Evolutionary conservation across 2,113 vertebrate species (phyloP).

Genomic region (Odontophorus gujanensis): DNA sequence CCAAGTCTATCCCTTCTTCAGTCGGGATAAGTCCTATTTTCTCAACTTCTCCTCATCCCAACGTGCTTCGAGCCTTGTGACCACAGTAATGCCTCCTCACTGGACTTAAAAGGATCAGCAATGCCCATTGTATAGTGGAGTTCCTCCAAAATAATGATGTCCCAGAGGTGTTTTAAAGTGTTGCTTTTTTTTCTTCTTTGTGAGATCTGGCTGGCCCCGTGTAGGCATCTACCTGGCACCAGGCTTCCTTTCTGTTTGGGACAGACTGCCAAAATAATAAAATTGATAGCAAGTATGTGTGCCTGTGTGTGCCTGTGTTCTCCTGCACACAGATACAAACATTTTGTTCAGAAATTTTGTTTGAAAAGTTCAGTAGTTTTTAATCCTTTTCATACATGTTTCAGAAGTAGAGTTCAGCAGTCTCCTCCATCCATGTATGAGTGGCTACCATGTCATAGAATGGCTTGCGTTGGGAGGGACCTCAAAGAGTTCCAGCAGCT

Average conservation of each 20-base stretch:
- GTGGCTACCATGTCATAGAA: not conserved
- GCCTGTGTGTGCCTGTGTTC: not conserved
- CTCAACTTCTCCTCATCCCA: not conserved
- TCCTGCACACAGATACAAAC: not conserved
- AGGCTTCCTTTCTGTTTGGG: not conserved
- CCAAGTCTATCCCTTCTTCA: not conserved
- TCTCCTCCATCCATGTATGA: not conserved
- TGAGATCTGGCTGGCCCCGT: not conserved
- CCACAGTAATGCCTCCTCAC: not conserved
- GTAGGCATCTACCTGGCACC: not conserved
- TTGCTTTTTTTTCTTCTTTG: not conserved
- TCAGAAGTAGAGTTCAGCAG: not conserved
- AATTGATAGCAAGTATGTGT: not conserved
- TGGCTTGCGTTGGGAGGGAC: too few relatives aligned
- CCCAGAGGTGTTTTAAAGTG: not conserved
- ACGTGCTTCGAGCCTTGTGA: not conserved
- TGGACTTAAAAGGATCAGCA: not conserved
- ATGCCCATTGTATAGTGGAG: accelerated
- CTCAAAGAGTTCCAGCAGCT: too few relatives aligned
- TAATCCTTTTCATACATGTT: not conserved
- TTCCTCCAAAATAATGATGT: not conserved
- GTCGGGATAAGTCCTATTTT: not conserved
- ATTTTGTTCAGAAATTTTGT: not conserved
- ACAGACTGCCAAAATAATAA: not conserved
- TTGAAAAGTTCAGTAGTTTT: not conserved